Evolutionary conservation across 2,888 invertebrate genomes (phyloP).

Genomic region (Gastracanthus pulcherrimus): DNA sequence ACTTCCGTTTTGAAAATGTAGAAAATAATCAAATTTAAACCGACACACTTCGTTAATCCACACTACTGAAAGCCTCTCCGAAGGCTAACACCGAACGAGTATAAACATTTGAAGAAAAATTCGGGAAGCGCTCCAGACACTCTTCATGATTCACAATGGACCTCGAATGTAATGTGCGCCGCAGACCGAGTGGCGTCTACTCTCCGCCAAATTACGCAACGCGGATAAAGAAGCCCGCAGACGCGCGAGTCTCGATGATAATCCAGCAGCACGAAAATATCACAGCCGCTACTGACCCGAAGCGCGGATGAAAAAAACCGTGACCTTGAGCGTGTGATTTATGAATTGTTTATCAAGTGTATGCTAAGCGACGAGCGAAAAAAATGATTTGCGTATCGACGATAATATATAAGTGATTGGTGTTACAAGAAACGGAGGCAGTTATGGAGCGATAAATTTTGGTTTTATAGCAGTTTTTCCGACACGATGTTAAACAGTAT

Average conservation of each 20-base stretch:
- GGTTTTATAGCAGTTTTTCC: neutral
- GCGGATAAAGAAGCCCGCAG: too few relatives aligned
- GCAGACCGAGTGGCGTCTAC: constrained; percentile 18
- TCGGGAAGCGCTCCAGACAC: neutral
- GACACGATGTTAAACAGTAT: neutral
- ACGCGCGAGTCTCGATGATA: neutral
- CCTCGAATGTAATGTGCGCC: too few relatives aligned
- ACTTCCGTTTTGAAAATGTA: too few relatives aligned
- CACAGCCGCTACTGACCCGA: neutral
- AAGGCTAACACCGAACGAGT: neutral
- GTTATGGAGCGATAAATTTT: neutral
- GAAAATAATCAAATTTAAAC: too few relatives aligned
- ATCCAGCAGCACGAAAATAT: neutral
- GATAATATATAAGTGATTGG: too few relatives aligned
- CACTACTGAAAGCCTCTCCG: neutral
- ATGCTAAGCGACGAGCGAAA: neutral
- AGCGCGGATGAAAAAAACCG: neutral
- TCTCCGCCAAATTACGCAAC: constrained; percentile 15
- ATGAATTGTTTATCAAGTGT: constrained; percentile 2
- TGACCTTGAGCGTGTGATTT: constrained; percentile 8
- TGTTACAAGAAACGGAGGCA: too few relatives aligned
- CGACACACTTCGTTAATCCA: too few relatives aligned
- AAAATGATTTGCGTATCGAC: too few relatives aligned
- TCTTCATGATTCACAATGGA: neutral
- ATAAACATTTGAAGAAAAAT: neutral